Conservation (phyloP, 2,113 vertebrate genomes). For the Erythrolamprus reginae region DNA sequence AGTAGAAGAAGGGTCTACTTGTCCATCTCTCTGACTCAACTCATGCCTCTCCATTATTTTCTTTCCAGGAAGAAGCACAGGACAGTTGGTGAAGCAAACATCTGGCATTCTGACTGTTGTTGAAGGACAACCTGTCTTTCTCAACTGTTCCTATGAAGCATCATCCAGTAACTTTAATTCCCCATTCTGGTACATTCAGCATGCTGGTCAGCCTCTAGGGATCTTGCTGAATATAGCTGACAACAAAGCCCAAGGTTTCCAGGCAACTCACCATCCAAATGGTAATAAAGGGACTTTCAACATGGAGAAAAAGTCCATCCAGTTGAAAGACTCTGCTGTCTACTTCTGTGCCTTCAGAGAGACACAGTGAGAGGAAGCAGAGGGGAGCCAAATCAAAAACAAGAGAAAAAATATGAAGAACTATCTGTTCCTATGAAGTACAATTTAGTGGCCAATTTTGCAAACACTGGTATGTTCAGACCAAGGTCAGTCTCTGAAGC, state of each 20-base stretch:
- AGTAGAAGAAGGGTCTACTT: not conserved
- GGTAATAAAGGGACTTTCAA: not conserved
- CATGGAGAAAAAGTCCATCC: not conserved
- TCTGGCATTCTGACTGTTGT: not conserved
- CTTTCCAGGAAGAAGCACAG: not conserved
- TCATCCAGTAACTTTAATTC: accelerated
- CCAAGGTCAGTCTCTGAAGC: not conserved
- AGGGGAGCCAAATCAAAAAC: not conserved
- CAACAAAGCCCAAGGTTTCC: not conserved
- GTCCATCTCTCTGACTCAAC: not conserved
- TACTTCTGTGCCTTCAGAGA: conserved; percentile 38
- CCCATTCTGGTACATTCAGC: conserved; percentile 18
- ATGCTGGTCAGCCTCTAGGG: not conserved
- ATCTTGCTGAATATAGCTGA: not conserved
- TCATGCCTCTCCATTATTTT: not conserved
- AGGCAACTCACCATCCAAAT: accelerated
- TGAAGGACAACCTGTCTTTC: not conserved
- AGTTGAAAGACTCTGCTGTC: not conserved
- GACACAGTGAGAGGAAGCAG: not conserved
- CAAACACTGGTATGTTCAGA: not conserved
- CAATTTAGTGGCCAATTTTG: not conserved
- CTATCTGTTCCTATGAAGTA: not conserved
- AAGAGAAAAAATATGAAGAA: not conserved
- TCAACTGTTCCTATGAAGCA: conserved; percentile 23
- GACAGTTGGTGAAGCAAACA: conserved; percentile 31